Evolutionary conservation across 2,888 invertebrate species (phyloP).

Genomic region (Buathra laborator): DNA sequence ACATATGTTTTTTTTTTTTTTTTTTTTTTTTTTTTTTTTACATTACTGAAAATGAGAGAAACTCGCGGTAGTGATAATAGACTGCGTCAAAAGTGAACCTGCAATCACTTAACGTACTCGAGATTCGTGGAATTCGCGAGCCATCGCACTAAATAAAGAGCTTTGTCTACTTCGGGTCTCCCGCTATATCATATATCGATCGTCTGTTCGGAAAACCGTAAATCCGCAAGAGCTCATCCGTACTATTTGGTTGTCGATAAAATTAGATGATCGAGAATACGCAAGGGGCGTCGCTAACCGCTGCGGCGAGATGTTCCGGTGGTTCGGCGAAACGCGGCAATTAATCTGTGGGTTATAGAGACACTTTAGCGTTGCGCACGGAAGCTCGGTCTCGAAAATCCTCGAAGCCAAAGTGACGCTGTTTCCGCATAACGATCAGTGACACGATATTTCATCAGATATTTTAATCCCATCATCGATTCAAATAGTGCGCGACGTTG

Average conservation of each 20-base stretch:
- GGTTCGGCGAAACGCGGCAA: constrained; percentile 43
- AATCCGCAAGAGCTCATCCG: constrained; percentile 23
- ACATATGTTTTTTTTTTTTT: no score
- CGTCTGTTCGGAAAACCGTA: constrained; percentile 2
- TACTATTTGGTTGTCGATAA: constrained; percentile 42
- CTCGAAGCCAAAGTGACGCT: constrained; percentile 1
- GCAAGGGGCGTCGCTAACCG: constrained; percentile 14
- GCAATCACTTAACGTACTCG: no score
- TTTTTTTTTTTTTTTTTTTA: no score
- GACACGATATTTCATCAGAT: constrained; percentile 10
- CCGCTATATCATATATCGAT: constrained; percentile 21
- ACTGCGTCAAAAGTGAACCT: no score
- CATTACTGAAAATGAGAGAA: no score
- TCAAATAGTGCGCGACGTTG: background rate
- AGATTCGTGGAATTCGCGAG: background rate
- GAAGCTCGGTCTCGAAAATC: background rate
- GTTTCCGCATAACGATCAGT: constrained; percentile 1
- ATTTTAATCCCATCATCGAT: background rate
- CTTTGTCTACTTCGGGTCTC: constrained; percentile 3
- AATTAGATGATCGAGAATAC: constrained; percentile 46
- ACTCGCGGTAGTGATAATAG: no score
- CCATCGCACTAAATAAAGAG: constrained; percentile 57
- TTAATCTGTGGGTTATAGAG: constrained; percentile 45
- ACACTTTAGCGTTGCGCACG: constrained; percentile 21
- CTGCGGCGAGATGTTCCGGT: constrained; percentile 29